These are phyloP conservation scores for Hyles euphorbiae DNA, from an alignment of 1,140 invertebrate species.

Conservation along the genomic window DNA sequence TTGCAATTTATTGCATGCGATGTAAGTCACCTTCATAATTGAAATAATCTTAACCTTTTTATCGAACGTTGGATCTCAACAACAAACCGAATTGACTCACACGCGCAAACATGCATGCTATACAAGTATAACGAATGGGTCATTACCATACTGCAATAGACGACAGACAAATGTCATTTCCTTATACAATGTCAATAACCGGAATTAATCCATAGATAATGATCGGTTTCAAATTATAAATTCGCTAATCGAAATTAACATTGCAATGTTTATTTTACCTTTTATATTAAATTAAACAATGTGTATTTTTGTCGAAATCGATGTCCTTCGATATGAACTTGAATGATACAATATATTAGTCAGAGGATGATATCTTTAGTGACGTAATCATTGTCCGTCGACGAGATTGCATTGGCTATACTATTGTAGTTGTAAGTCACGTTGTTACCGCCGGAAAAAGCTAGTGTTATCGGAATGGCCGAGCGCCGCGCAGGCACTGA, in stretches of 20 bases:
- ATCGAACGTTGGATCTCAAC: conserved; percentile 13
- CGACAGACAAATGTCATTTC: conserved; percentile 31
- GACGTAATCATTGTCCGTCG: too few relatives aligned
- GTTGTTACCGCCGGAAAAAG: background rate
- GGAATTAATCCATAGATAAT: conserved; percentile 22
- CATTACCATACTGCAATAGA: conserved; percentile 20
- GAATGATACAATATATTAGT: too few relatives aligned
- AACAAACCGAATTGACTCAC: conserved; percentile 11
- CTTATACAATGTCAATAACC: conserved; percentile 40
- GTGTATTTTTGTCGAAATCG: too few relatives aligned
- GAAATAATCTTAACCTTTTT: conserved; percentile 18
- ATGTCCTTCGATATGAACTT: too few relatives aligned
- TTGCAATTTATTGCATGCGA: conserved; percentile 7
- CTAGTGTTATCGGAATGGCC: conserved; percentile 26
- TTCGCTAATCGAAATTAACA: too few relatives aligned
- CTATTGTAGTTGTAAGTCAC: too few relatives aligned
- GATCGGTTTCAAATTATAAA: background rate
- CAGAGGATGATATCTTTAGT: too few relatives aligned
- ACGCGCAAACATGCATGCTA: background rate
- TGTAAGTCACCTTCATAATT: conserved; percentile 14
- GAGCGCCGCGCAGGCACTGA: conserved; percentile 38
- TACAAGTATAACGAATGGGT: background rate
- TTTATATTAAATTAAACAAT: too few relatives aligned
- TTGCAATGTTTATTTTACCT: too few relatives aligned
- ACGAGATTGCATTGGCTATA: too few relatives aligned